Evolutionary conservation across 1,140 invertebrate genomes (phyloP), one percentile per base, ranked within the genome.

Genomic region (Aphis craccivora): DNA sequence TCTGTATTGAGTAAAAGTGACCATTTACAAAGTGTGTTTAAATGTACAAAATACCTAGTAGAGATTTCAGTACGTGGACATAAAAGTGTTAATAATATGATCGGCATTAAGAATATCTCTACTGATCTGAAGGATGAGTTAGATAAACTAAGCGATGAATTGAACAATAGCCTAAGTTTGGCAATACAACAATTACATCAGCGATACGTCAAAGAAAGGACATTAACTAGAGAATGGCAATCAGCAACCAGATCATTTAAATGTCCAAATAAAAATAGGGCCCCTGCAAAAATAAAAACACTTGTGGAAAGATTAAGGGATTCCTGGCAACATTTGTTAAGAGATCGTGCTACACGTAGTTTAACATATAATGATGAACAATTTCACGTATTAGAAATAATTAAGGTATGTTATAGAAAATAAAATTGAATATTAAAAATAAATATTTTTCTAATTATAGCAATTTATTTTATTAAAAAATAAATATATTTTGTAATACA

Each of bases 301-400:
- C 96, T 98, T 89, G 97, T 98, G 1, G 97, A 97, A 94, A 96
- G 97, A 94, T 95, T 99, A 93, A 96, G 98, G 60, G 98, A 98
- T 94, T 98, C 98, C 1, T 99, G 98, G 98, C 98, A 98, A 95
- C 98, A 98, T 96, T 96, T 99, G 88, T 96, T 98, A 48, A 96
- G 98, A 81, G 98, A 99, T 96, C 96, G 98, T 94, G 98, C 98
- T 40, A 98, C 98, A 22, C 96, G 97, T 94, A 97, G 96, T 94
- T 95, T 98, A 4, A 98, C 98, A 0, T 98, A 98, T 95, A 98
- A 99, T 95, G 98, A 99, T 95, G 98, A 99, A 95, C 98, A 99
- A 95, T 98, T 99, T 95, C 98, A 99, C 95, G 97, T 98, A 84
- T 95, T 99, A 89, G 98, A 99, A 96, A 96, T 98, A 95, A 96